phyloP scores from a whole-genome alignment of 2,113 vertebrate species.

The Halichoeres trimaculatus region DNA sequence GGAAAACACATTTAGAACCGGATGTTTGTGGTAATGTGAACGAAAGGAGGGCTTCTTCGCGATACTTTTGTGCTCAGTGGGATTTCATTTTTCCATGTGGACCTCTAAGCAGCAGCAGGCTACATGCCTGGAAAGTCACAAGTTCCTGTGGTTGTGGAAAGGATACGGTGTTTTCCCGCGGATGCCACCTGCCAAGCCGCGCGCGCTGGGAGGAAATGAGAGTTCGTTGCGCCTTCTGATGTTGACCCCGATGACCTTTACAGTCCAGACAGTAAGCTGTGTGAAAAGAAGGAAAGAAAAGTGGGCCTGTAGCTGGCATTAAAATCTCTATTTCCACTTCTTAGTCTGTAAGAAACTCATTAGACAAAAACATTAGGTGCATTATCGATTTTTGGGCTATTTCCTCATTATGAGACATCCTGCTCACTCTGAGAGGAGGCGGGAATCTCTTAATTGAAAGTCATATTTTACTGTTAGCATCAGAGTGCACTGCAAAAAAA shows the following conservation, averaged over 20 bases:
- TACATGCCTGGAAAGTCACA: slow-evolving; percentile 50
- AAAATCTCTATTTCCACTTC: slow-evolving; percentile 6
- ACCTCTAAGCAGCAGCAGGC: slow-evolving; percentile 13
- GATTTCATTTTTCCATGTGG: not conserved
- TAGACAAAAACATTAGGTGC: not conserved
- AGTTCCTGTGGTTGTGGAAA: slow-evolving; percentile 72
- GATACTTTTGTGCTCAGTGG: not conserved
- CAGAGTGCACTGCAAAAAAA: slow-evolving; percentile 11
- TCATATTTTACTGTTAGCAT: slow-evolving; percentile 9
- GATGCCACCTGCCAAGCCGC: slow-evolving; percentile 77
- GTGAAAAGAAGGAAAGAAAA: not conserved
- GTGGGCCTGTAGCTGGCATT: not conserved
- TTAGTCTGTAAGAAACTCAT: slow-evolving; percentile 10
- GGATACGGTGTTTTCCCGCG: slow-evolving; percentile 61
- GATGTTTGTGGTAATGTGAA: not conserved
- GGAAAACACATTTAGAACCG: not conserved
- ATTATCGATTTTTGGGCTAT: slow-evolving; percentile 5
- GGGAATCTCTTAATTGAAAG: not conserved
- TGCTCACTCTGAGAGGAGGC: not conserved
- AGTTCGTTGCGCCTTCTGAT: slow-evolving; percentile 48
- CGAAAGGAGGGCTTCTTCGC: not conserved
- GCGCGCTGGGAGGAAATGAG: slow-evolving; percentile 65
- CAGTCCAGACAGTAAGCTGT: slow-evolving; percentile 17
- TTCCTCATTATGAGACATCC: slow-evolving; percentile 26
- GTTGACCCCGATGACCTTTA: slow-evolving; percentile 60